A percentile compares a stretch with the other conserved stretches of the same genome.
Conservation (phyloP, 2,888 invertebrate species). For the Drosophila macrothrix region DNA sequence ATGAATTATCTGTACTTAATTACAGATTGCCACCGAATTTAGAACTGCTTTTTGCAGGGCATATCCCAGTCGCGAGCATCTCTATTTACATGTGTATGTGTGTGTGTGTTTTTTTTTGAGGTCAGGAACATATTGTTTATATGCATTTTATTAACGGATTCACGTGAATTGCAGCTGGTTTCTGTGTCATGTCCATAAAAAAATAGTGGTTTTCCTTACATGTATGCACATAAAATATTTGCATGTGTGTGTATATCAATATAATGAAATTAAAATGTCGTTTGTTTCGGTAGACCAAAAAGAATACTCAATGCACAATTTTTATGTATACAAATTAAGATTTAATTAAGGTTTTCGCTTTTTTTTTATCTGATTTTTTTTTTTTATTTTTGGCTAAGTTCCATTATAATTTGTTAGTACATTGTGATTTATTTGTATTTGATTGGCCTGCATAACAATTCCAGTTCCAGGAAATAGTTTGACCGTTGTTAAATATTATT, state of each 20-base stretch:
- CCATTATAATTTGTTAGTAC: background rate
- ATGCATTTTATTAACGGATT: slow-evolving; percentile 11
- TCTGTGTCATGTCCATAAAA: background rate
- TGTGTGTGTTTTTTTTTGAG: background rate
- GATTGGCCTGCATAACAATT: background rate
- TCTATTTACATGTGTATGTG: background rate
- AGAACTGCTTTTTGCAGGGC: background rate
- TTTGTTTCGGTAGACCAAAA: slow-evolving; percentile 26
- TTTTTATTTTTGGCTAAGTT: background rate
- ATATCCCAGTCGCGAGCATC: background rate
- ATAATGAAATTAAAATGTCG: slow-evolving; percentile 39
- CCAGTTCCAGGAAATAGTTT: background rate
- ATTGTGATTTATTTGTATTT: background rate
- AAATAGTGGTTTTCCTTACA: background rate
- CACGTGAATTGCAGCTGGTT: slow-evolving; percentile 6
- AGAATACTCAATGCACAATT: slow-evolving; percentile 27
- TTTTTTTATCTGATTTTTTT: background rate
- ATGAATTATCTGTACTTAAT: background rate
- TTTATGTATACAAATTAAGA: slow-evolving; percentile 35
- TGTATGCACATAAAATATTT: background rate
- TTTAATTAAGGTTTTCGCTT: slow-evolving; percentile 43
- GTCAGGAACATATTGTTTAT: slow-evolving; percentile 18
- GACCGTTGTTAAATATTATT: background rate
- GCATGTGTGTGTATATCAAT: slow-evolving; percentile 13
- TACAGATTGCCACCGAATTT: background rate